A percentile compares a stretch with the other conserved stretches of the same genome.
Evolutionary conservation across 2,113 vertebrate species (phyloP).

Genomic region (Pycnonotus jocosus): DNA sequence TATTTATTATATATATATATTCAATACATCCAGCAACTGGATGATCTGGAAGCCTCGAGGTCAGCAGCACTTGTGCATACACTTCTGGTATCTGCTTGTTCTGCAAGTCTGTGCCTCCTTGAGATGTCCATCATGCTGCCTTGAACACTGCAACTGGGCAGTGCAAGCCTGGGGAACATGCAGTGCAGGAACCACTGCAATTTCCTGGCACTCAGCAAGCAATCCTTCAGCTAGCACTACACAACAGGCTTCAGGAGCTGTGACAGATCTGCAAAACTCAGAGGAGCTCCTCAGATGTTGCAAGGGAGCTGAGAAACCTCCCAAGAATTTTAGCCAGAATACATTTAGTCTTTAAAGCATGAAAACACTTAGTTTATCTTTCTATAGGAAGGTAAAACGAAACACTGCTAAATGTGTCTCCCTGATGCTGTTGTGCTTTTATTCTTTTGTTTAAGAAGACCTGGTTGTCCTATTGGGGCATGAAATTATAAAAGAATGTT

Average conservation of each 20-base stretch:
- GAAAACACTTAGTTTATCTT: background rate
- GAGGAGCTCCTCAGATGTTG: background rate
- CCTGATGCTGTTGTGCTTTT: background rate
- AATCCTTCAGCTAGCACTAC: background rate
- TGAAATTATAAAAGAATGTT: background rate
- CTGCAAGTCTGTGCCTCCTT: background rate
- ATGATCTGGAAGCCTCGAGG: background rate
- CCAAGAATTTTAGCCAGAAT: background rate
- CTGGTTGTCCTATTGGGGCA: background rate
- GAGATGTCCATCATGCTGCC: background rate
- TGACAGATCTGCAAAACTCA: background rate
- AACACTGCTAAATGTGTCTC: background rate
- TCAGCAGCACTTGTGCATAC: background rate
- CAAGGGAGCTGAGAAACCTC: background rate
- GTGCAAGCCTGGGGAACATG: rapidly evolving
- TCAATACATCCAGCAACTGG: background rate
- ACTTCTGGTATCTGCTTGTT: background rate
- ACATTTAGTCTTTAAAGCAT: background rate
- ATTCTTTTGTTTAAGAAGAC: background rate
- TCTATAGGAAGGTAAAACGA: background rate
- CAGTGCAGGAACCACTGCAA: background rate
- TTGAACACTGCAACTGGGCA: background rate
- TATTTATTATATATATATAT: background rate
- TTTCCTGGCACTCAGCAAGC: background rate
- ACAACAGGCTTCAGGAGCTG: background rate